Percentiles rank a stretch among this genome's conserved stretches.
Conservation (phyloP, 2,888 invertebrate genomes). For the Coleophora deauratella region DNA sequence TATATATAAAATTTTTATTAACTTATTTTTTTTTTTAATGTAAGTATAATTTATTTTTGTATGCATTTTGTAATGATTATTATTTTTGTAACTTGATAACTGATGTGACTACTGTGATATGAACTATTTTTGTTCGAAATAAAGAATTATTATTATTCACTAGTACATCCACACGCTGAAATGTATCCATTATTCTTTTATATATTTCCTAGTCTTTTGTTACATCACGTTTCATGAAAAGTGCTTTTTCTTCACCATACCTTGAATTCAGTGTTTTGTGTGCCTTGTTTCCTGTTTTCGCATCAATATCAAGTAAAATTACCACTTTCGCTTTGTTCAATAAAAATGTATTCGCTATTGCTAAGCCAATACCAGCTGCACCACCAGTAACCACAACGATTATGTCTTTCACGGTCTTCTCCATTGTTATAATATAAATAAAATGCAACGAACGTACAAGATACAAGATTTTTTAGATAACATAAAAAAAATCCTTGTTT, state of each 20-base stretch:
- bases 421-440: background rate
- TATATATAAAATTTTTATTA: too few species aligned
- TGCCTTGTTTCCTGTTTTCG: constrained; percentile 31
- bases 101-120: constrained; percentile 30
- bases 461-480: too few species aligned
- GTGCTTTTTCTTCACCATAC: constrained; percentile 47
- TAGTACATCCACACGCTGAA: constrained; percentile 38
- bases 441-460: background rate
- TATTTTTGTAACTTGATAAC: constrained; percentile 22
- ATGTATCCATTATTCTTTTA: constrained; percentile 22
- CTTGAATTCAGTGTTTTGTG: constrained; percentile 41
- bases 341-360: constrained; percentile 52
- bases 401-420: constrained; percentile 18
- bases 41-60: too few species aligned
- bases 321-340: constrained; percentile 36
- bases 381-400: constrained; percentile 59
- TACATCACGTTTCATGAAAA: constrained; percentile 61
- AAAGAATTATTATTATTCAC: constrained; percentile 50
- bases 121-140: constrained; percentile 21
- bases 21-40: too few species aligned
- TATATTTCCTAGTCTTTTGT: constrained; percentile 44
- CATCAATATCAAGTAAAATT: constrained; percentile 26
- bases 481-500: too few species aligned
- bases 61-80: too few species aligned
- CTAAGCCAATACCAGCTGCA: constrained; percentile 64